A percentile compares a stretch with the other conserved stretches of the same genome.
phyloP scores from a whole-genome alignment of 2,888 invertebrate species.

The Drosophila seclusa region DNA sequence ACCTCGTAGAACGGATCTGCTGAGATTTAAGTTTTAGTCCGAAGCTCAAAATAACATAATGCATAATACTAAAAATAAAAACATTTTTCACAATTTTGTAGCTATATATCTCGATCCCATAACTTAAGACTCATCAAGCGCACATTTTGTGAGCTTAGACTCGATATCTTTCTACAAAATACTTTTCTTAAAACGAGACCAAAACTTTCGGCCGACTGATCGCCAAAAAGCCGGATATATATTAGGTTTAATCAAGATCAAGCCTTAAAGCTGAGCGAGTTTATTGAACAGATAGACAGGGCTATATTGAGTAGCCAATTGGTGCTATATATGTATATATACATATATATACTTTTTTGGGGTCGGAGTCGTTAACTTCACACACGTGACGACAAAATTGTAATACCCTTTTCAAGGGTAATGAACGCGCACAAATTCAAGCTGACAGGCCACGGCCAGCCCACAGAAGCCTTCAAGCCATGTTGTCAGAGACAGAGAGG shows the following conservation, averaged over 20 bases:
- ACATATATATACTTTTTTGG: not conserved
- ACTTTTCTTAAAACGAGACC: no score
- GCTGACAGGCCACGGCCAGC: slow-evolving; percentile 61
- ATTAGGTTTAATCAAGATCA: not conserved
- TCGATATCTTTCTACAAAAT: not conserved
- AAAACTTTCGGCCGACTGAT: no score
- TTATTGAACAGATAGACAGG: not conserved
- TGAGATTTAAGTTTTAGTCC: not conserved
- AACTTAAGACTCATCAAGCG: not conserved
- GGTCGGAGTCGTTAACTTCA: not conserved
- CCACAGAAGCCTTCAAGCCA: slow-evolving; percentile 62
- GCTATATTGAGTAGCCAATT: not conserved
- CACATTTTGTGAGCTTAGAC: not conserved
- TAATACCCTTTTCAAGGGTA: not conserved
- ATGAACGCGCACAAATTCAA: slow-evolving; percentile 60
- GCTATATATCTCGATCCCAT: not conserved
- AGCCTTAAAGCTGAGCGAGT: not conserved
- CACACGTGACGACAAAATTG: not conserved
- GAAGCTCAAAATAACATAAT: not conserved
- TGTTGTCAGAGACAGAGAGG: slow-evolving; percentile 34
- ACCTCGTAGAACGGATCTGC: not conserved
- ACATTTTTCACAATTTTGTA: not conserved
- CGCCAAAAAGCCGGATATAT: not conserved
- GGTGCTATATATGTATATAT: not conserved
- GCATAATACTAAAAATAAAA: no score